Evolutionary conservation across 2,113 vertebrate species (phyloP), one percentile per base, ranked within the genome.

Genomic region (Coptodon bakossiorum): DNA sequence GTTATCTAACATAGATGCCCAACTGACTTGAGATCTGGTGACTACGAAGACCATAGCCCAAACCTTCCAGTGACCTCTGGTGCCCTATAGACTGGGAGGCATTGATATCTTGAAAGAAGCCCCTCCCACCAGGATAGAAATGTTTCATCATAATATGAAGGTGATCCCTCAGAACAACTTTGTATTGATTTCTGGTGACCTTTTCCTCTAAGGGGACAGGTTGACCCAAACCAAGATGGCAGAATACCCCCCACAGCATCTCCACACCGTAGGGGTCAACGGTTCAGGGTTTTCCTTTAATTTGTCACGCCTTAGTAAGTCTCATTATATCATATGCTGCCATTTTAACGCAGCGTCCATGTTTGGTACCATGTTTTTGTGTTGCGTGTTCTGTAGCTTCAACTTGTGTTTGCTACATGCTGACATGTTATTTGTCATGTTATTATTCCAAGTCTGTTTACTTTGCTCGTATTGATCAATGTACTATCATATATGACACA

Each of bases 1-100:
- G 40, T 10, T 48, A 5, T 17, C 40, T 76, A 29, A 48, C 71
- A 19, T 2, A 19, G 38, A 16, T 0, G 24, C 14, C 16, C 24
- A 76, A 19, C 24, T 48, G 4, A 27, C 22, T 29, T 76, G 24
- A 0, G 0, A 76, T 50, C 43, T 19, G 71, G 43, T 5, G 24
- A 76, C 71, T 12, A 3, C 5, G 0, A 12, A 78, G 71, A 19
- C 71, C 6, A 6, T 29, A 29, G 43, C 24, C 4, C 16, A 4
- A 50, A 78, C 16, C 43, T 3, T 31, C 14, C 54, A 4, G 54
- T 57, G 54, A 57, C 54, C 54, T 13, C 54, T 57, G 22, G 22
- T 14, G 12, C 22, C 24, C 54, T 8, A 8, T 14, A 24, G 22
- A 27, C n/a, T 13, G 6, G 22, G 22, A 27, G 22, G 22, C 12